Evolutionary conservation across 2,888 invertebrate species (phyloP), one percentile per base, ranked within the genome.

Genomic region (Helleia helle): DNA sequence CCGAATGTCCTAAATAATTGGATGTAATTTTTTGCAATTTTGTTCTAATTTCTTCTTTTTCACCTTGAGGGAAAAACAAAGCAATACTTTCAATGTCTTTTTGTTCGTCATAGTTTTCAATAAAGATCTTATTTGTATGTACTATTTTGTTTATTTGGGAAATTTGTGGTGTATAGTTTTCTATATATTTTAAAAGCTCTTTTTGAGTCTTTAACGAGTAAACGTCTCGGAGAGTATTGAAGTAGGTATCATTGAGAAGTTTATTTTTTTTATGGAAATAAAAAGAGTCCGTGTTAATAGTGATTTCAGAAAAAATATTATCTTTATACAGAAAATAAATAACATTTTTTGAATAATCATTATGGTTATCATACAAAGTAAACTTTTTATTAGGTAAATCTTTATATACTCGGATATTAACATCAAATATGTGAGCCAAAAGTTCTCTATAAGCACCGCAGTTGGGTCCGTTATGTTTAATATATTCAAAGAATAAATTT

Each of bases 371-470:
- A 4, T 26, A 7, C 2, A 40, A 12, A 5, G 8, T 26, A 3
- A 26, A 31, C 6, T 8, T 4, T n/a, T 40, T 14, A 22, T 26
- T 9, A n/a, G 25, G 1, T 12, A 24, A n/a, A 3, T 26, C 3
- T n/a, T 8, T n/a, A 12, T 40, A 40, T 12, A 40, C 25, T 26
- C 40, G 25, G 1, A 40, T 31, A 12, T 40, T 40, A 3, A 40
- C 31, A 6, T 31, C 15, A 31, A 40, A 40, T 31, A 40, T 34
- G 12, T 31, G 12, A 17, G 40, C 40, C 31, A 40, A 25, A 7
- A 40, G 11, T 13, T 40, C 40, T 31, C 40, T 40, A 13, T 40
- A 40, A 31, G 15, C 31, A 15, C n/a, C 24, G 4, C 29, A 24
- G 12, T 13, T 11, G 8, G 40, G 30, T 8, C 40, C 40, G 3